Base-by-base conservation (phyloP, 1,140 invertebrate genomes). In the Nasonia longicornis region DNA sequence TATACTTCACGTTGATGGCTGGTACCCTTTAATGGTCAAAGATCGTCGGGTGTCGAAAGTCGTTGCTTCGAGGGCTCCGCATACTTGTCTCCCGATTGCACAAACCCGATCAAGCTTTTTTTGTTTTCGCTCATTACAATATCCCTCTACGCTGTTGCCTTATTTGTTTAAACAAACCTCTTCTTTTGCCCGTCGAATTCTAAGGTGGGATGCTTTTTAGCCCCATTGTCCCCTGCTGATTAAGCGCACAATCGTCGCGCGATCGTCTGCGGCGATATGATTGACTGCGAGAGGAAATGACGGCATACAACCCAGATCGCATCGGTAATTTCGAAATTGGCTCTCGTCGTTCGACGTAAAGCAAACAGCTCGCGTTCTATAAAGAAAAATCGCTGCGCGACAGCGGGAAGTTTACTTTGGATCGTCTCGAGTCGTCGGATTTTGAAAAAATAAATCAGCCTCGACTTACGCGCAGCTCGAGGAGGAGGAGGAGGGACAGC, bases 211-310 rank as follows among this genome's bases (percentile, higher is more conserved):
- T 0, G 8, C 64, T 1, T 66, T 0, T n/a, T n/a, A 16, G 2
- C 7, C 14, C 38, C 26, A 52, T 73, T 73, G 42, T 73, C 38
- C 12, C 42, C 22, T 10, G 8, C 42, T 29, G 42, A 73, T 73
- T 73, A 42, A 73, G 71, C 42, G 71, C 42, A 52, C 71, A 73
- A 73, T 73, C 71, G 48, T 2, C 38, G 71, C 71, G 42, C 71
- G 71, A 73, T 73, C 67, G 71, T 48, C n/a, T 6, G 38, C 14
- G 1, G n/a, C 4, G 45, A 73, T 73, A 73, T 48, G 52, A 73
- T 52, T 11, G 20, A 48, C n/a, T 4, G 69, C 26, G 10, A 11
- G 10, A 11, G 64, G 45, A 67, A 26, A 29, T 16, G 64, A 26
- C 29, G 22, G 29, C 14, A 35, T 4, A 35, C 31, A 29, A 67